Percentiles rank a stretch among this genome's conserved stretches.
These are phyloP conservation scores for Rhopalosiphum maidis DNA, from an alignment of 1,140 invertebrate genomes.

Conservation along the genomic window DNA sequence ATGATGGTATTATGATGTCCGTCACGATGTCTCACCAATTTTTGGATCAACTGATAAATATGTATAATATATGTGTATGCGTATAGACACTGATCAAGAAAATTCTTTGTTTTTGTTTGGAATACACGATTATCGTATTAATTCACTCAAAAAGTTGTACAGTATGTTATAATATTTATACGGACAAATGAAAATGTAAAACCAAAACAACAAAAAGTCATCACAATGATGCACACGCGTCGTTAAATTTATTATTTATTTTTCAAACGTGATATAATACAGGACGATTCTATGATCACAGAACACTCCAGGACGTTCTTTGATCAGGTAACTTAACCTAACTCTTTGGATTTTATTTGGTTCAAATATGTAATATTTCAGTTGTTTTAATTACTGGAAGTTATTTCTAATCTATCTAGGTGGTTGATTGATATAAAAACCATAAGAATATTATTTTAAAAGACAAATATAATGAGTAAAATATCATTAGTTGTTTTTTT, in stretches of 20 bases:
- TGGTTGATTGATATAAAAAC: not conserved
- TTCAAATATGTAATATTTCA: not conserved
- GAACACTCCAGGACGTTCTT: not conserved
- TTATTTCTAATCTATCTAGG: not conserved
- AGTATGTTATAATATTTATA: not conserved
- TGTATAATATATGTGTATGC: not conserved
- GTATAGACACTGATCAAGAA: not conserved
- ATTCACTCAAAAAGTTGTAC: not conserved
- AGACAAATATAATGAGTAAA: no score
- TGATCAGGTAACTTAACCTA: not conserved
- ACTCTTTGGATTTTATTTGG: not conserved
- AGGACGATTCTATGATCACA: not conserved
- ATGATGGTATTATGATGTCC: not conserved
- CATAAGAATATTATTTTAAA: not conserved
- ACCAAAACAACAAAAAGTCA: not conserved
- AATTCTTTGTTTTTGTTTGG: not conserved
- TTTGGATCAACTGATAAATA: not conserved
- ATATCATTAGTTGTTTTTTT: no score
- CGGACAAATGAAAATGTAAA: not conserved
- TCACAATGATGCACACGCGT: not conserved
- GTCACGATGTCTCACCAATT: not conserved
- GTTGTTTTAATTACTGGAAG: not conserved
- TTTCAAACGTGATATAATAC: not conserved
- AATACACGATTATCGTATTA: not conserved
- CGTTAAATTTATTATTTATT: not conserved